phyloP scores from a whole-genome alignment of 2,113 vertebrate genomes.

The Crocuta crocuta region DNA sequence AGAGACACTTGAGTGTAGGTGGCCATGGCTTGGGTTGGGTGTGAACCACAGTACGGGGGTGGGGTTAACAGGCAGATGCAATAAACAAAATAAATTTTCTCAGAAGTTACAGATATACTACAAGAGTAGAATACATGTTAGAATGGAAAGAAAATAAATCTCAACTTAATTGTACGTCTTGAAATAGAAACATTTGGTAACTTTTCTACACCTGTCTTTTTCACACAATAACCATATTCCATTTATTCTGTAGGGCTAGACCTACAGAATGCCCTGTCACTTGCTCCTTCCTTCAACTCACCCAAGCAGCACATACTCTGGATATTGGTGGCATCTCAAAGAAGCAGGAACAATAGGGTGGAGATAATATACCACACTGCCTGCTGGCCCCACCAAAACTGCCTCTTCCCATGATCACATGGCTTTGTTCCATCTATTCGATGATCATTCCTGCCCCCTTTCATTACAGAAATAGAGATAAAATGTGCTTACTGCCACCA shows the following conservation, averaged over 20 bases:
- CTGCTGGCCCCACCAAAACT: not conserved
- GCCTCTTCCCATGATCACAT: not conserved
- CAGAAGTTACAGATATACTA: not conserved
- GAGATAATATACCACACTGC: too few relatives aligned
- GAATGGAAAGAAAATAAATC: slow-evolving; percentile 42
- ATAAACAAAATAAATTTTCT: not conserved
- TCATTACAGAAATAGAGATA: slow-evolving; percentile 12
- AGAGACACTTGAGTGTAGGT: not conserved
- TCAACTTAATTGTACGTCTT: not conserved
- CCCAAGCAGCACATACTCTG: not conserved
- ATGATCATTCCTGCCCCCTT: not conserved
- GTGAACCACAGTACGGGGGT: not conserved
- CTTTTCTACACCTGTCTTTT: not conserved
- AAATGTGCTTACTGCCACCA: not conserved
- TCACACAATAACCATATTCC: not conserved
- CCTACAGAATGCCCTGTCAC: not conserved
- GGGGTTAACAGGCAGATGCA: not conserved
- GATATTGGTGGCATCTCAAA: not conserved
- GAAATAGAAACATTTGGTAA: slow-evolving; percentile 26
- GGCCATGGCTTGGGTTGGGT: not conserved
- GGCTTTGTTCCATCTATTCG: not conserved
- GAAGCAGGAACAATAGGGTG: not conserved
- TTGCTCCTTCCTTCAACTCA: not conserved
- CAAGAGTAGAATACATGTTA: not conserved
- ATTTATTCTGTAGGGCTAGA: not conserved